These are phyloP conservation scores for Cephus spinipes DNA, from an alignment of 2,888 invertebrate species.

Conservation along the genomic window DNA sequence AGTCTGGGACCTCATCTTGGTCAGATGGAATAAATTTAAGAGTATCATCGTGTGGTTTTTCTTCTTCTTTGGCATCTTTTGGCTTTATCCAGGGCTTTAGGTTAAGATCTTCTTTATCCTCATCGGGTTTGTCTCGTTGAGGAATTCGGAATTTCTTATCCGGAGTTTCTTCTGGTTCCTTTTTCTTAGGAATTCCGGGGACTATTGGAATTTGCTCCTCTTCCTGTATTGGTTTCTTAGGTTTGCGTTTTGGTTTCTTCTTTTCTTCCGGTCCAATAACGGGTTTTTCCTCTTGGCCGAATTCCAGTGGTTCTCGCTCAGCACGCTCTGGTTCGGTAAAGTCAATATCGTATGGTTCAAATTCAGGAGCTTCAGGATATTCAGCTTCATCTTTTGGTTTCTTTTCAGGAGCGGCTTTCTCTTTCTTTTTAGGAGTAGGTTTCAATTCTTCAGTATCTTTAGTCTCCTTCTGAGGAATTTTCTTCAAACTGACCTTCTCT, in stretches of 20 bases:
- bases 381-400: conserved; percentile 33
- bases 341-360: conserved; percentile 62
- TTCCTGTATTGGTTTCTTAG: conserved; percentile 47
- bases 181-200: conserved; percentile 44
- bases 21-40: conserved; percentile 15
- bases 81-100: conserved; percentile 50
- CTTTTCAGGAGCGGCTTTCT: conserved; percentile 42
- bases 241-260: conserved; percentile 50
- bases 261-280: conserved; percentile 27
- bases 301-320: conserved; percentile 36
- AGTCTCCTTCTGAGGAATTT: conserved; percentile 65
- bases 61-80: conserved; percentile 57
- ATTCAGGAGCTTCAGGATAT: conserved; percentile 44
- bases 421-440: conserved; percentile 44
- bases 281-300: conserved; percentile 30
- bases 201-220: conserved; percentile 38
- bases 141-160: conserved; percentile 42
- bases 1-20: conserved; percentile 11
- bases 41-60: conserved; percentile 14
- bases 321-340: conserved; percentile 59
- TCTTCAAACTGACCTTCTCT: conserved; percentile 68
- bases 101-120: conserved; percentile 44
- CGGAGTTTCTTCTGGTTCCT: conserved; percentile 43
- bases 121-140: conserved; percentile 61
- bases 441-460: conserved; percentile 58